These are phyloP conservation scores for Dasypolia templi DNA, from an alignment of 2,888 invertebrate species.

Conservation along the genomic window DNA sequence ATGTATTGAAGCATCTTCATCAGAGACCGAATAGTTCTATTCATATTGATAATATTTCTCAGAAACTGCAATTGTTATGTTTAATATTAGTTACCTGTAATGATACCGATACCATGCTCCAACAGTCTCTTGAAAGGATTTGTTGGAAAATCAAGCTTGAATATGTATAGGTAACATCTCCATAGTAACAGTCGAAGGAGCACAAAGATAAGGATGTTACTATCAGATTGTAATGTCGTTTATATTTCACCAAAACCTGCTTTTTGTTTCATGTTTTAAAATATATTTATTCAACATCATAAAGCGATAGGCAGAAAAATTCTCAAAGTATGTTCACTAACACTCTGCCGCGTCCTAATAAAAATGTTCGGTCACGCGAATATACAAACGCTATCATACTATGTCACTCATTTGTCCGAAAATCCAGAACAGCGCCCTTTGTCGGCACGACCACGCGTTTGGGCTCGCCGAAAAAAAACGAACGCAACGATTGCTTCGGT, in stretches of 20 bases:
- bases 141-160: not conserved
- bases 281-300: not conserved
- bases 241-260: not conserved
- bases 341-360: not conserved
- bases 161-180: not conserved
- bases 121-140: not conserved
- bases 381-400: too few relatives aligned
- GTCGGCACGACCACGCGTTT: not conserved
- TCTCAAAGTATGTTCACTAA: not conserved
- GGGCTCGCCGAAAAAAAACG: not conserved
- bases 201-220: not conserved
- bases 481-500: not conserved
- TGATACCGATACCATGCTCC: too few relatives aligned
- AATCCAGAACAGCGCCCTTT: not conserved
- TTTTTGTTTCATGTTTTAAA: not conserved
- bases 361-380: not conserved
- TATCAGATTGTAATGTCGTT: not conserved
- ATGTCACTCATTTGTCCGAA: not conserved
- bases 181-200: not conserved
- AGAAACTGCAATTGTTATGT: not conserved
- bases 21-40: conserved; percentile 4
- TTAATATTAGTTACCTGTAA: not conserved
- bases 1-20: conserved; percentile 5
- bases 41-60: not conserved
- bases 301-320: not conserved